Evolutionary conservation across 2,888 invertebrate species (phyloP), one percentile per base, ranked within the genome.

Genomic region (Tenthredo scrophulariae): DNA sequence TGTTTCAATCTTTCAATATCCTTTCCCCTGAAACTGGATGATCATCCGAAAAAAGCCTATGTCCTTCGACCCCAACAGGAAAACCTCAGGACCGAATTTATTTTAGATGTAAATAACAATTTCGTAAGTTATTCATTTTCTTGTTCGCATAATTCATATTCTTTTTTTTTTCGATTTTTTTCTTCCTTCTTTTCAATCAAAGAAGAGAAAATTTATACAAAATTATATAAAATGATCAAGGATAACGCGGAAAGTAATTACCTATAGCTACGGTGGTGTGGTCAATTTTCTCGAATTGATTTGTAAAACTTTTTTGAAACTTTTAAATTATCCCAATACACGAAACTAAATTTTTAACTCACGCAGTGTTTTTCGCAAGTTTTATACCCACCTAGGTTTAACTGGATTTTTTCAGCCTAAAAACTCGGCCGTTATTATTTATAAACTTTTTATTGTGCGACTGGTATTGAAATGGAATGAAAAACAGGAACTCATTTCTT

Each of bases 401-500:
- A 62, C 26, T 26, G 62, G 26, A 26, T 62, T 62, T 62, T 62
- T 62, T 1, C 26, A 62, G 26, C 26, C 26, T 62, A 62, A 26
- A 10, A 62, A 26, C 10, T 62, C 10, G 26, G 26, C 26, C 22
- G 62, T 62, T 26, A 62, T 62, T 26, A 72, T 40, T 72, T 72
- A n/a, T 40, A 40, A 72, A 72, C 70, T 72, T 72, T 72, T 72
- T n/a, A 37, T n/a, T 9, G n/a, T 40, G 4, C 70, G 37, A n/a
- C 6, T 72, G 70, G 70, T 15, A 72, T 72, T n/a, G 37, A 46
- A 22, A 22, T 13, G n/a, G 22, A 62, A 58, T n/a, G 10, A 26
- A 22, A 7, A 37, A 26, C 6, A 22, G 15, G 6, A 50, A 75
- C 26, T 46, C 22, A 29, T 22, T 46, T 40, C 26, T 46, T 29